A percentile compares a stretch with the other conserved stretches of the same genome.
These are phyloP conservation scores for Dryomyza anilis DNA, from an alignment of 2,888 invertebrate species.

Conservation along the genomic window DNA sequence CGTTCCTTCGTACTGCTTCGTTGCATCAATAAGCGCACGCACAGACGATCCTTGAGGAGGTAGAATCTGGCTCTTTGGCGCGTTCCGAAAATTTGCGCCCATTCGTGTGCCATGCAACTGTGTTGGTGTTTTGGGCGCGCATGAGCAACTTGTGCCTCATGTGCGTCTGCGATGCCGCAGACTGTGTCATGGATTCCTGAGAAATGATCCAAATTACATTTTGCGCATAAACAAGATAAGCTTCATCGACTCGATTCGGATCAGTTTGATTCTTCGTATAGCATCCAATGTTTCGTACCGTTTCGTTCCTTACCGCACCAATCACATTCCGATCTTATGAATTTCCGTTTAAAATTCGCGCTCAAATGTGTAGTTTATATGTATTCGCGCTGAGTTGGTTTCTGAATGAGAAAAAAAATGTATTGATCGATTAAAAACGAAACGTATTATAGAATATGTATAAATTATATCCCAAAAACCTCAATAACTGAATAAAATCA, in stretches of 20 bases:
- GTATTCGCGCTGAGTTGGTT: too few relatives aligned
- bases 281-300: background rate
- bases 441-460: too few relatives aligned
- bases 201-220: slow-evolving; percentile 24
- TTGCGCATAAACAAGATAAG: slow-evolving; percentile 11
- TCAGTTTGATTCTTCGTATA: background rate
- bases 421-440: too few relatives aligned
- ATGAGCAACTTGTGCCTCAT: background rate
- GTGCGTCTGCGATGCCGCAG: background rate
- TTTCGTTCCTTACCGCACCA: background rate
- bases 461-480: too few relatives aligned
- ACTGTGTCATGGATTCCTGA: slow-evolving; percentile 24
- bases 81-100: too few relatives aligned
- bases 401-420: too few relatives aligned
- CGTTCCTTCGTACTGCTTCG: background rate
- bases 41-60: slow-evolving; percentile 3
- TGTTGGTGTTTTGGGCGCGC: background rate
- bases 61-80: background rate
- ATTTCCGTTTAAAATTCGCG: slow-evolving; percentile 12
- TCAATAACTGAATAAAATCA: too few relatives aligned
- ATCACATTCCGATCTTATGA: slow-evolving; percentile 19
- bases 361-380: too few relatives aligned
- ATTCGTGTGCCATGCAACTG: background rate
- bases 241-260: background rate
- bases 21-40: slow-evolving; percentile 4